These are phyloP conservation scores for Agriopis marginaria DNA, from an alignment of 2,888 invertebrate species.

Conservation along the genomic window DNA sequence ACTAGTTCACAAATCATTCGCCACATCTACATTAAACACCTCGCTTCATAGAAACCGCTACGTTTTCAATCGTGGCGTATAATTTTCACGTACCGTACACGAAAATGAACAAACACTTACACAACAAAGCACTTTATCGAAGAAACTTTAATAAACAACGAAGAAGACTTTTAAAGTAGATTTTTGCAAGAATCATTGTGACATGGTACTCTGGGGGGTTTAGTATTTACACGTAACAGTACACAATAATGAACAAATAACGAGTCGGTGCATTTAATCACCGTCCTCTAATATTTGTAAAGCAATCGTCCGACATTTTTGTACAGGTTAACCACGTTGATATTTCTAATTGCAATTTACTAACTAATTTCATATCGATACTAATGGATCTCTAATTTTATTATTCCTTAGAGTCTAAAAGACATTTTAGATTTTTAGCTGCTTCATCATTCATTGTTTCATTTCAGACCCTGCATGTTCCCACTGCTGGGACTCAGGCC, in stretches of 20 bases:
- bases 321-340: conserved; percentile 40
- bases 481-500: no score
- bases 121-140: conserved; percentile 19
- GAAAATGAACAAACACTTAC: conserved; percentile 7
- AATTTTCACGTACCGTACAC: conserved; percentile 28
- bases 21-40: conserved; percentile 27
- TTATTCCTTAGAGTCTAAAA: no score
- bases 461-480: no score
- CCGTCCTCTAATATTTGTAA: conserved; percentile 72
- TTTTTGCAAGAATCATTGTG: background rate
- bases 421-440: no score
- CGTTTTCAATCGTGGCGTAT: conserved; percentile 31
- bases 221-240: conserved; percentile 32
- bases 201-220: conserved; percentile 7
- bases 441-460: no score
- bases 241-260: conserved; percentile 57
- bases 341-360: background rate
- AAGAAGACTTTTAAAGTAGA: background rate
- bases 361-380: conserved; percentile 4
- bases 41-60: conserved; percentile 29
- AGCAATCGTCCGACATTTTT: conserved; percentile 61
- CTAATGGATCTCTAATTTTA: no score
- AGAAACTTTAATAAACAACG: background rate
- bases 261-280: conserved; percentile 60
- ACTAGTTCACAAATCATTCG: conserved; percentile 24